Conservation (phyloP, 1,140 invertebrate species). For the Neomicropteryx cornuta region DNA sequence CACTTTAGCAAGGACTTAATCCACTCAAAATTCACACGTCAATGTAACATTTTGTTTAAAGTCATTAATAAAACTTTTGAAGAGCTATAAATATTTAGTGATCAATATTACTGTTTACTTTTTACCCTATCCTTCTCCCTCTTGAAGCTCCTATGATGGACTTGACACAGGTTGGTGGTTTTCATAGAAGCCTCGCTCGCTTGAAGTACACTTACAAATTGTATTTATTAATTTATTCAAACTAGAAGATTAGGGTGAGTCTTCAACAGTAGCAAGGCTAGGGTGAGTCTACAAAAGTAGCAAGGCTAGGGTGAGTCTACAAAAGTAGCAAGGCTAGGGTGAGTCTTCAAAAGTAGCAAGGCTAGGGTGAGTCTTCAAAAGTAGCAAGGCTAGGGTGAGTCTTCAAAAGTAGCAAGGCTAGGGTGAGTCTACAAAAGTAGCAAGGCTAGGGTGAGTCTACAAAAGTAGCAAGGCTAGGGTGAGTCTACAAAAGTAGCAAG, state of each 20-base stretch:
- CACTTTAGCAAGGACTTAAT: not conserved
- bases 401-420: not conserved
- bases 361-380: not conserved
- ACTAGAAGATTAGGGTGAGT: conserved; percentile 6
- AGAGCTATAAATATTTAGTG: not conserved
- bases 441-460: not conserved
- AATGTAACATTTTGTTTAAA: not conserved
- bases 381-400: too few species aligned
- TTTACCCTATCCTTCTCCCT: not conserved
- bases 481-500: not conserved
- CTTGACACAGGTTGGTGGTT: too few species aligned
- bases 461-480: not conserved
- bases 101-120: not conserved
- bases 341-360: not conserved
- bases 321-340: not conserved
- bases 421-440: not conserved
- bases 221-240: not conserved
- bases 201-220: not conserved
- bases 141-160: too few species aligned
- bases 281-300: not conserved
- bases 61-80: not conserved
- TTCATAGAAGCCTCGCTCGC: too few species aligned
- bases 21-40: not conserved
- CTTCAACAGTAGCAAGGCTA: not conserved
- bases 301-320: not conserved